Conservation (phyloP, 2,113 vertebrate genomes). For the Lepisosteus osseus region DNA sequence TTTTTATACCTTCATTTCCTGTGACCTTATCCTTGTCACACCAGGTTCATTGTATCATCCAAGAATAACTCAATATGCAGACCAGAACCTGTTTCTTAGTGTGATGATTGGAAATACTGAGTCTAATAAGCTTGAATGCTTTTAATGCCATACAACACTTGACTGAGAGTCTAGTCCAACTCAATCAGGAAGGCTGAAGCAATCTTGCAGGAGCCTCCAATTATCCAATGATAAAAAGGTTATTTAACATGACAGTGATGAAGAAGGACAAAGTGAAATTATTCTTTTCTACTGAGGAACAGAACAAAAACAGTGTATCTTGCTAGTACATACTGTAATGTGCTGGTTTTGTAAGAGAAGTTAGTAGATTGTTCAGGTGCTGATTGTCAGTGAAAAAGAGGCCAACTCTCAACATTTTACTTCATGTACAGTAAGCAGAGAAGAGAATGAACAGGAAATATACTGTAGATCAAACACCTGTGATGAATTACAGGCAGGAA, state of each 20-base stretch:
- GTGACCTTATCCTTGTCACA: background rate
- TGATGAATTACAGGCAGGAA: no score
- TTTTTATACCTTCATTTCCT: background rate
- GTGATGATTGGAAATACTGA: constrained; percentile 10
- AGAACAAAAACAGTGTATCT: background rate
- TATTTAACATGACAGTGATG: constrained; percentile 16
- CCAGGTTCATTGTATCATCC: constrained; percentile 1
- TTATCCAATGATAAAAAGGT: constrained; percentile 1
- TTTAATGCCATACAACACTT: constrained; percentile 19
- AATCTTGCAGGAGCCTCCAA: constrained; percentile 5
- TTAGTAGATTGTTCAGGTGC: background rate
- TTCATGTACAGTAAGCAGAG: no score
- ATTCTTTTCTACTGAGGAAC: background rate
- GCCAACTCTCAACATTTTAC: no score
- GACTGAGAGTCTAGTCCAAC: constrained; percentile 27
- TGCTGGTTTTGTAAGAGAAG: background rate
- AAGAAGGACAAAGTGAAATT: constrained; percentile 16
- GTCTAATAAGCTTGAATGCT: constrained; percentile 22
- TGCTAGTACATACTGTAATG: background rate
- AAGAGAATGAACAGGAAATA: no score
- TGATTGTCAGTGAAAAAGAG: background rate
- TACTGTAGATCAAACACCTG: no score
- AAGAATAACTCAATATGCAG: background rate
- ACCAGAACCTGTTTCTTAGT: background rate
- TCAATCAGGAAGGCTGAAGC: constrained; percentile 24